phyloP scores from a whole-genome alignment of 2,888 invertebrate species.

The Drosophila conformis region DNA sequence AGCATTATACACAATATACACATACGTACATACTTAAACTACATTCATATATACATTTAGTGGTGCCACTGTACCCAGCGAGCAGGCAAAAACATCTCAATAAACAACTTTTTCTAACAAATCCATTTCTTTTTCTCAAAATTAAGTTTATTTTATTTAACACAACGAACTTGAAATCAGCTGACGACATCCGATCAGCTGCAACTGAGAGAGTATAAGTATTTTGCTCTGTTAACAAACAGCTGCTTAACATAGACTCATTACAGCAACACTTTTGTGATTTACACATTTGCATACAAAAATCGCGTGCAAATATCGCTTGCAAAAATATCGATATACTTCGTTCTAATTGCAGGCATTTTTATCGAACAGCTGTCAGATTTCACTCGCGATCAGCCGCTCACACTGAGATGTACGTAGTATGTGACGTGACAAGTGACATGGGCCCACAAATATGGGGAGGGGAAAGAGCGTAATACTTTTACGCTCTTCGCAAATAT shows the following conservation, averaged over 20 bases:
- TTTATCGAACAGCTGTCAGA: conserved; percentile 45
- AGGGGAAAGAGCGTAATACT: conserved; percentile 23
- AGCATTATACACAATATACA: conserved; percentile 53
- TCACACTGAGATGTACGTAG: conserved; percentile 42
- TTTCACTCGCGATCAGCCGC: conserved; percentile 44
- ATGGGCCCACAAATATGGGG: conserved; percentile 6
- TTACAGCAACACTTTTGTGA: background rate
- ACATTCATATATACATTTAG: conserved; percentile 35
- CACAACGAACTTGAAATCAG: background rate
- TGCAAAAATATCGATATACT: conserved; percentile 32
- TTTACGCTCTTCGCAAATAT: conserved; percentile 44
- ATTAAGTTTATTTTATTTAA: background rate
- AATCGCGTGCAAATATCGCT: conserved; percentile 13
- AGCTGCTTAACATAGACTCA: background rate
- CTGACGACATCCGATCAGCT: conserved; percentile 5
- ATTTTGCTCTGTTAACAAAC: conserved; percentile 6
- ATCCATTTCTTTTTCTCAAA: background rate
- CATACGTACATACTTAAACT: conserved; percentile 42
- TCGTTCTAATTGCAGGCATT: background rate
- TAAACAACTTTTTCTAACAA: conserved; percentile 73
- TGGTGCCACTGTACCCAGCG: conserved; percentile 66
- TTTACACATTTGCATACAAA: background rate
- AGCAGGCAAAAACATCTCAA: conserved; percentile 69
- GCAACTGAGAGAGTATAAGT: background rate
- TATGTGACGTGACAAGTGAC: conserved; percentile 54